Conservation (phyloP, 2,888 invertebrate species). For the Stenolophus ochropezus region DNA sequence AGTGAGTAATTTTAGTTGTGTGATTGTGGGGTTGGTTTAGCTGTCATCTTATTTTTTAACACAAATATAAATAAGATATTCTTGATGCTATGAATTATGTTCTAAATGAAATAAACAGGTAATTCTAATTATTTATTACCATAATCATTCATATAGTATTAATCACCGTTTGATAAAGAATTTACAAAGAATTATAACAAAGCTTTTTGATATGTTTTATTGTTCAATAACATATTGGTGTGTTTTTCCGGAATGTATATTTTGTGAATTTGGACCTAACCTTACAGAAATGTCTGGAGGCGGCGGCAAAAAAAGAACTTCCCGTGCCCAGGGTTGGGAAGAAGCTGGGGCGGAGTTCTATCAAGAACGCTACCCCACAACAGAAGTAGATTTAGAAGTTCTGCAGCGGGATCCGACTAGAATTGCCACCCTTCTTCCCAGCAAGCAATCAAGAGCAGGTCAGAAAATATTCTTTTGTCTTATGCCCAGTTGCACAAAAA, state of each 20-base stretch:
- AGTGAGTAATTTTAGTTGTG: conserved; percentile 57
- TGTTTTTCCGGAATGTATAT: too few relatives aligned
- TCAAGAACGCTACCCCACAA: conserved; percentile 85
- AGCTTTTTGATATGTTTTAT: conserved; percentile 14
- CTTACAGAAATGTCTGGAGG: conserved; percentile 76
- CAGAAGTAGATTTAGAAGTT: conserved; percentile 81
- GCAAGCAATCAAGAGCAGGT: conserved; percentile 87
- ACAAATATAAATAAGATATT: conserved; percentile 52
- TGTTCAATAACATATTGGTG: neutral
- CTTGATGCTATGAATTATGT: conserved; percentile 58
- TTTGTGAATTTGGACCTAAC: conserved; percentile 3
- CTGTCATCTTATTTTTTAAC: conserved; percentile 54
- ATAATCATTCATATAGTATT: neutral
- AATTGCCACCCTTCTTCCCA: conserved; percentile 85
- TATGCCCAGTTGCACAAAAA: too few relatives aligned
- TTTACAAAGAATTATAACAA: conserved; percentile 3
- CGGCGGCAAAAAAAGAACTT: conserved; percentile 75
- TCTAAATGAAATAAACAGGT: conserved; percentile 54
- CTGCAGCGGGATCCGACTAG: conserved; percentile 84
- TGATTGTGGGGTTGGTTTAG: conserved; percentile 50
- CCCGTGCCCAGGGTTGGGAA: conserved; percentile 84
- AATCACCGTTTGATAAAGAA: conserved; percentile 7
- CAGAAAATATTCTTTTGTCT: conserved; percentile 66
- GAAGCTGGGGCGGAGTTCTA: conserved; percentile 90
- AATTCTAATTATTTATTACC: conserved; percentile 23